A percentile compares a stretch with the other conserved stretches of the same genome.
phyloP scores from a whole-genome alignment of 2,113 vertebrate genomes.

The Penelope pileata region DNA sequence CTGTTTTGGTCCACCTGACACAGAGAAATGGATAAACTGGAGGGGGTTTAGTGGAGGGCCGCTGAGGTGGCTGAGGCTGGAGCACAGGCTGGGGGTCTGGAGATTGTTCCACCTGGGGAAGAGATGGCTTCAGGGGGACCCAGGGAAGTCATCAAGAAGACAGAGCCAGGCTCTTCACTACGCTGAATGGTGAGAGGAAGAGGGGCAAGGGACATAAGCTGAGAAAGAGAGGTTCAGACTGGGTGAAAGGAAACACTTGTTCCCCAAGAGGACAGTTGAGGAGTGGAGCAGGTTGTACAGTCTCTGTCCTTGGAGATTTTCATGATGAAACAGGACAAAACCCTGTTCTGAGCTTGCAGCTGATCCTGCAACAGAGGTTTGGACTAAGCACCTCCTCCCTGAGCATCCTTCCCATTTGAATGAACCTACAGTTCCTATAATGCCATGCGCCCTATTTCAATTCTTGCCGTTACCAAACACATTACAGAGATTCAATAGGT shows the following conservation, averaged over 20 bases:
- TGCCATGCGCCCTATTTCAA: background rate
- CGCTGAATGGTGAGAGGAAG: background rate
- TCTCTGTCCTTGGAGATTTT: background rate
- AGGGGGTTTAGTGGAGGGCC: no score
- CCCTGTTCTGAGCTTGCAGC: background rate
- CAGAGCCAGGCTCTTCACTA: background rate
- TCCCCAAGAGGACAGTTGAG: background rate
- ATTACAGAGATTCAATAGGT: background rate
- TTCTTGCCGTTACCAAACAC: background rate
- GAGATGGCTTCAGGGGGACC: background rate
- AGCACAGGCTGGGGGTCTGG: no score
- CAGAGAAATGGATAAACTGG: background rate
- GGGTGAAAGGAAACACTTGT: background rate
- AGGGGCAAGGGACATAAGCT: background rate
- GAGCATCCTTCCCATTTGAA: background rate
- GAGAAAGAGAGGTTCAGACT: background rate
- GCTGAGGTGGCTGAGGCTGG: no score
- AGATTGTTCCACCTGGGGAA: no score
- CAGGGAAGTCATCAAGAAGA: background rate
- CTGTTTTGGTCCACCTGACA: background rate
- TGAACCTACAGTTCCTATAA: background rate
- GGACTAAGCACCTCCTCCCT: background rate
- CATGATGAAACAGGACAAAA: background rate
- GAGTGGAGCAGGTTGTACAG: background rate
- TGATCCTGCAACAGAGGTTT: background rate